Evolutionary conservation across 1,140 invertebrate species (phyloP).

Genomic region (Drosophila tropicalis): DNA sequence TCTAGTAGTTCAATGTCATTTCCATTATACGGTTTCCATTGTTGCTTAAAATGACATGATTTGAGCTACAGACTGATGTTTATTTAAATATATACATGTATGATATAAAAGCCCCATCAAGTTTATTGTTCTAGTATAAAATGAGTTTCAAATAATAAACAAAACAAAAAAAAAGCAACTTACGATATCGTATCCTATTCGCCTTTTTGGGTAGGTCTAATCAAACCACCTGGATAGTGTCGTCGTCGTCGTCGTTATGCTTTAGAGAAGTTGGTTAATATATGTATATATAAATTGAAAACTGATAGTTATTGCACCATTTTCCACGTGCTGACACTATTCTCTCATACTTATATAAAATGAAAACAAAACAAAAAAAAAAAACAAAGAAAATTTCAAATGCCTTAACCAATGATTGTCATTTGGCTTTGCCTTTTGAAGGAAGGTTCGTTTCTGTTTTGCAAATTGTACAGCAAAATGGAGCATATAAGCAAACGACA

Average conservation of each 20-base stretch:
- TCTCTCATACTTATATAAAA: constrained; percentile 10
- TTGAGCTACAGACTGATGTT: background rate
- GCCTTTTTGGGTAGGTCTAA: constrained; percentile 3
- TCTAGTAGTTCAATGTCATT: constrained; percentile 35
- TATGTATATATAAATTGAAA: background rate
- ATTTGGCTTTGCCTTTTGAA: background rate
- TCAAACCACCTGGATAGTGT: background rate
- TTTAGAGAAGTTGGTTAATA: background rate
- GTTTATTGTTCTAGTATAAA: constrained; percentile 5
- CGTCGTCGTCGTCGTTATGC: constrained; percentile 2
- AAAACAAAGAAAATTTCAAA: background rate
- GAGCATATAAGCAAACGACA: constrained; percentile 24
- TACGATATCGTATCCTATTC: too few species aligned
- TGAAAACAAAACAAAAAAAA: too few species aligned
- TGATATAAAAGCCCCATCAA: constrained; percentile 11
- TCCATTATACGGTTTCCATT: constrained; percentile 15
- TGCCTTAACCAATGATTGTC: background rate
- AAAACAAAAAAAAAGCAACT: background rate
- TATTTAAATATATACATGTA: background rate
- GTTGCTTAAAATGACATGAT: constrained; percentile 9
- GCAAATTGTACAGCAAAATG: constrained; percentile 1
- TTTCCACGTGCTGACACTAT: background rate
- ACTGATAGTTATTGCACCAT: background rate
- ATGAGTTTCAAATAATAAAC: constrained; percentile 2
- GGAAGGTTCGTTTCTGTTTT: background rate